Evolutionary conservation across 1,140 invertebrate species (phyloP).

Genomic region (Drosophila sucinea): DNA sequence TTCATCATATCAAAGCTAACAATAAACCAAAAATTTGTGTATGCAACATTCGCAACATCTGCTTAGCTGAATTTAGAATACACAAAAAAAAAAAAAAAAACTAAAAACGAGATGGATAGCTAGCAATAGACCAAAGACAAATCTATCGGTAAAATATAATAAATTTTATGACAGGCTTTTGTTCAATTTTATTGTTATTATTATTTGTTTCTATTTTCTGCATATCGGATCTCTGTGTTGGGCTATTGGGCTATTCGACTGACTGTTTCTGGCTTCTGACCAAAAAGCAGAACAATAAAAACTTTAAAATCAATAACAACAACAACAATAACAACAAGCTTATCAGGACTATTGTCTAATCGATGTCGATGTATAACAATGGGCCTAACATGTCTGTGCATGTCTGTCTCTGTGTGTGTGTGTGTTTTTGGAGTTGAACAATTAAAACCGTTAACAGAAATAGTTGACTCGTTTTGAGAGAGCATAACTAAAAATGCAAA

Average conservation of each 20-base stretch:
- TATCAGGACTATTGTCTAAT: slow-evolving; percentile 74
- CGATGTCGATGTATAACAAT: slow-evolving; percentile 69
- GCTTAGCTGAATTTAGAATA: slow-evolving; percentile 30
- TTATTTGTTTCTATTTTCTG: slow-evolving; percentile 32
- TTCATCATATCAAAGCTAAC: slow-evolving; percentile 36
- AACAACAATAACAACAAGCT: not conserved
- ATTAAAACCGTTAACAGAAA: slow-evolving; percentile 70
- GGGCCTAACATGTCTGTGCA: slow-evolving; percentile 6
- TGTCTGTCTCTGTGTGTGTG: not conserved
- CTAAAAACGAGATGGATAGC: slow-evolving; percentile 40
- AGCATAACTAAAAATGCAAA: slow-evolving; percentile 8
- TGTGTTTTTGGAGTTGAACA: slow-evolving; percentile 26
- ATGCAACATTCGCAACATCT: slow-evolving; percentile 41
- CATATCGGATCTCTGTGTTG: not conserved
- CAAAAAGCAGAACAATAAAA: slow-evolving; percentile 50
- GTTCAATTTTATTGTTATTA: slow-evolving; percentile 74
- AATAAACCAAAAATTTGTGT: slow-evolving; percentile 54
- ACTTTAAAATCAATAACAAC: not conserved
- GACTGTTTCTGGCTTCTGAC: slow-evolving; percentile 4
- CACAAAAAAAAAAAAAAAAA: too few relatives aligned
- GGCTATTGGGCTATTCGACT: not conserved
- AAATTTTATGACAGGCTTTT: slow-evolving; percentile 68
- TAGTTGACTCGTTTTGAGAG: slow-evolving; percentile 43
- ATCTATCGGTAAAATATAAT: slow-evolving; percentile 73
- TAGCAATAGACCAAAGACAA: slow-evolving; percentile 45